Conservation (phyloP, 2,888 invertebrate species). For the Ophion costatus region DNA sequence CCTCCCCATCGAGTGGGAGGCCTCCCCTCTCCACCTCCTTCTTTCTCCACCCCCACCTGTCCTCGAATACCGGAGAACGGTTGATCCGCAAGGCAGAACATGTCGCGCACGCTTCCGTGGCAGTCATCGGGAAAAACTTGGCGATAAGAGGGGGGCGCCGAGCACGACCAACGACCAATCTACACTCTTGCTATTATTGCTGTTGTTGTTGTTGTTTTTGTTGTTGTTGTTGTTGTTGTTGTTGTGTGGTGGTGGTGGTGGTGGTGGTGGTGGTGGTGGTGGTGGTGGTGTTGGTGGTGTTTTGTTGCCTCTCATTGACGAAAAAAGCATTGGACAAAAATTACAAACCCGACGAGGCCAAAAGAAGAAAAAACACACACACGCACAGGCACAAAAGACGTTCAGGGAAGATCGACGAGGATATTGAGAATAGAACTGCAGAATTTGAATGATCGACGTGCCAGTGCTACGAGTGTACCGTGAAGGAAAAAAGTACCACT, state of each 20-base stretch:
- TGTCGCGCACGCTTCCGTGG: constrained; percentile 77
- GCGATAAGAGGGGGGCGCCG: constrained; percentile 46
- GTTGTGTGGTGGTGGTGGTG: not conserved
- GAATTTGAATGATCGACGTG: too few species aligned
- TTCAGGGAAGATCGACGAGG: too few species aligned
- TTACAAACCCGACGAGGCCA: not conserved
- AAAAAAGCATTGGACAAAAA: not conserved
- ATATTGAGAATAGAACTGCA: too few species aligned
- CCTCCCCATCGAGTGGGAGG: constrained; percentile 23
- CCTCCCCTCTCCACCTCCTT: constrained; percentile 57
- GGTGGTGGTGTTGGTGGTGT: not conserved
- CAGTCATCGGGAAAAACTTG: constrained; percentile 79
- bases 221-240: too few species aligned
- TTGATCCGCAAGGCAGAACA: constrained; percentile 72
- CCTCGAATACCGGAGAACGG: constrained; percentile 66
- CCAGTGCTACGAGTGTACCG: too few species aligned
- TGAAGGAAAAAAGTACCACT: too few species aligned
- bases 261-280: not conserved
- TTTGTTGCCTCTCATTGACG: not conserved
- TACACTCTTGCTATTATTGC: not conserved
- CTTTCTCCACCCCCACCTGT: constrained; percentile 55
- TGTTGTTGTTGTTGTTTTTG: constrained; percentile 15
- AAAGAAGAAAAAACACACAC: not conserved
- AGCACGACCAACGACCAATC: not conserved
- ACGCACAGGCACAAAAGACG: too few species aligned